phyloP scores from a whole-genome alignment of 2,113 vertebrate species.

The Catharus minimus region DNA sequence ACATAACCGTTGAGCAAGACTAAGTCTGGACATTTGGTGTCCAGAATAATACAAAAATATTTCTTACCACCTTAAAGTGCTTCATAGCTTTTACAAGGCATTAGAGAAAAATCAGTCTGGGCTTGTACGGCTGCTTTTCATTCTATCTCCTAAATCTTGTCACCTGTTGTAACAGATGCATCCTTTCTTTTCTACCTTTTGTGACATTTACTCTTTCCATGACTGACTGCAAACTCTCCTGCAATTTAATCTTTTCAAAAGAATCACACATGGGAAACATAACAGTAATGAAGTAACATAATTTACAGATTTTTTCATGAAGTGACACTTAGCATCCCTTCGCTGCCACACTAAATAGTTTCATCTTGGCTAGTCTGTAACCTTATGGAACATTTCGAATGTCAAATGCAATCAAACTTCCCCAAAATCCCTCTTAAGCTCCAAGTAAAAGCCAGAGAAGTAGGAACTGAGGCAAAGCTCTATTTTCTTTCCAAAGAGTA shows the following conservation, averaged over 20 bases:
- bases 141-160: neutral
- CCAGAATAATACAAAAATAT: neutral
- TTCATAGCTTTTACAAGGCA: neutral
- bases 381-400: neutral
- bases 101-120: neutral
- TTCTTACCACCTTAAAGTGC: neutral
- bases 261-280: neutral
- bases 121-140: neutral
- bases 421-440: slow-evolving; percentile 10
- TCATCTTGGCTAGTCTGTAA: neutral
- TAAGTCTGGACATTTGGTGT: neutral
- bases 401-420: neutral
- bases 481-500: slow-evolving; percentile 10
- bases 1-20: neutral
- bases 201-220: neutral
- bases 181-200: neutral
- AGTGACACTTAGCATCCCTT: neutral
- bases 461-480: neutral
- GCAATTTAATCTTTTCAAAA: neutral
- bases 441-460: neutral
- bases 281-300: neutral
- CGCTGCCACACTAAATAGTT: neutral
- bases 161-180: neutral
- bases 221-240: neutral
- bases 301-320: neutral